These are phyloP conservation scores for Mystacornis crossleyi DNA, from an alignment of 2,113 vertebrate species.

Conservation along the genomic window DNA sequence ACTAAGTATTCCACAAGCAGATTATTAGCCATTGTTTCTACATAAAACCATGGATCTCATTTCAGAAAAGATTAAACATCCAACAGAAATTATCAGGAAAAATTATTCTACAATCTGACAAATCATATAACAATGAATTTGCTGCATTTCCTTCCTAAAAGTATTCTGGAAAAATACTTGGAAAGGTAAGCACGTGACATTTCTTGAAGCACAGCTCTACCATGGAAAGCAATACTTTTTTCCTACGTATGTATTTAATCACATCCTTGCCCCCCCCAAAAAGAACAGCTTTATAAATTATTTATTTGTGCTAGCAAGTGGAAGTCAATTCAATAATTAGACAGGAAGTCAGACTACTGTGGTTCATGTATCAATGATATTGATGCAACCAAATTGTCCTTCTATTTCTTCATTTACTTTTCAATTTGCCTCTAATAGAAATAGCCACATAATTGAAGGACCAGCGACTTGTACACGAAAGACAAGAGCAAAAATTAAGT, in stretches of 20 bases:
- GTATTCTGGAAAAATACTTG: not conserved
- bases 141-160: not conserved
- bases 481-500: not conserved
- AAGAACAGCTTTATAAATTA: not conserved
- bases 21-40: not conserved
- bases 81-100: not conserved
- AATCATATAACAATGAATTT: not conserved
- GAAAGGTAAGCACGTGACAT: not conserved
- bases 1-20: not conserved
- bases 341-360: not conserved
- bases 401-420: slow-evolving; percentile 3
- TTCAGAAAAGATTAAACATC: not conserved
- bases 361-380: not conserved
- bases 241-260: fast-evolving
- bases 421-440: not conserved
- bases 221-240: not conserved
- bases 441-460: not conserved
- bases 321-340: slow-evolving; percentile 13
- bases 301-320: not conserved
- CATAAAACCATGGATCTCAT: not conserved
- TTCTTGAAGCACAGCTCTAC: not conserved
- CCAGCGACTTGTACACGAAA: not conserved
- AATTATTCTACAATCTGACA: not conserved
- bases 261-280: not conserved
- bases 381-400: not conserved